Evolutionary conservation across 2,888 invertebrate species (phyloP), one percentile per base, ranked within the genome.

Genomic region (Galeopsomyia nigrocyanea): DNA sequence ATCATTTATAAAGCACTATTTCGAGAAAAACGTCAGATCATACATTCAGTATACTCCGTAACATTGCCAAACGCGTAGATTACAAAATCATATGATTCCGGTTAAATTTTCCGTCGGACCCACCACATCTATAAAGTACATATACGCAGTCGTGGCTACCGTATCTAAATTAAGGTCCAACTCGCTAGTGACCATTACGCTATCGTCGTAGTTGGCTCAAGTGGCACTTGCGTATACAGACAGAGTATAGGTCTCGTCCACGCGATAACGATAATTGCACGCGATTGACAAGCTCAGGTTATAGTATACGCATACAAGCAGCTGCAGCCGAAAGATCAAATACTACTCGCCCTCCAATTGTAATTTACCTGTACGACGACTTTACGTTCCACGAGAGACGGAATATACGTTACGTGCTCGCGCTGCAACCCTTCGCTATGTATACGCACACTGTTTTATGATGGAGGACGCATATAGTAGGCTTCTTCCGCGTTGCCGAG

Each of bases 181-280:
- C 69, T 63, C 22, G 21, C 6, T 22, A 17, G n/a, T n/a, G 50
- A 50, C 66, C 57, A 72, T 72, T 72, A 72, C 62, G 63, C 21
- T 72, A 72, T 72, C 71, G 67, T 47, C 55, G 60, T 19, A 73
- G 58, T 73, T 73, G 58, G 55, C 58, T 68, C 58, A 64, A 73
- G 72, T 72, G 67, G 46, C 67, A 72, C 63, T 72, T 72, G 56
- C 47, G 67, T 53, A 58, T 62, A 68, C 53, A 72, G 31, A 31
- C 3, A 31, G 31, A 31, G 31, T n/a, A 31, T 3, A 31, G 31
- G 68, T 53, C 57, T 31, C 71, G 39, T 57, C 39, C 14, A 57
- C 31, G 50, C 57, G 71, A 71, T 71, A 66, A 68, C 68, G 63
- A 72, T 63, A 68, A 67, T 67, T 63, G 68, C 63, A 46, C 51